Evolutionary conservation across 2,113 vertebrate genomes (phyloP), one percentile per base, ranked within the genome.

Genomic region (Megaceryle maxima): DNA sequence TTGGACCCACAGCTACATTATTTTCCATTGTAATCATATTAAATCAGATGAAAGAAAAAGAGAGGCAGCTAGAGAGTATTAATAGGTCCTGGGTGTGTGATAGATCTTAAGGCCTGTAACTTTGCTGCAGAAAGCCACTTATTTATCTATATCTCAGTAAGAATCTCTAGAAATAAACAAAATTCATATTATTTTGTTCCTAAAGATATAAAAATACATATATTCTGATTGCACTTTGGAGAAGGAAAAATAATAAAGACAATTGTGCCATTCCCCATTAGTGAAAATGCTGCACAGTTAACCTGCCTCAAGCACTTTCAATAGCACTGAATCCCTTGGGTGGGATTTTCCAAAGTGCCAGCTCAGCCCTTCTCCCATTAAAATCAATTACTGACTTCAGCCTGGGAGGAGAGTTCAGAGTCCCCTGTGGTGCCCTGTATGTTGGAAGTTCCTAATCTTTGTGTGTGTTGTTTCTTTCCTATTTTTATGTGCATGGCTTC

Each of bases 301-400:
- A 76, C 90, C 69, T 94, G 88, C 90, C 83, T 83, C 76, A 21
- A 72, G 92, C 88, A 92, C 80, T 95, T 95, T 88, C 72, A 83
- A 2, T 88, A 93, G 81, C 79, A 87, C 57, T n/a, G 64, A 95
- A 90, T 95, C 92, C 95, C 92, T 51, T 90, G 96, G 83, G 95
- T 88, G 83, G 86, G 86, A 94, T 96, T 93, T 96, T 96, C 95
- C 88, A 92, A 83, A 96, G 90, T 82, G 76, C 83, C 88, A 91
- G 81, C 90, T 90, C 80, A 88, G 86, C 57, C 80, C 56, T 57
- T 57, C 62, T 96, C 66, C 83, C 88, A 88, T 93, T 97, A 96
- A 94, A 97, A 94, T 92, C 94, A 90, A 86, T 90, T 88, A 90
- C 66, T 87, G 86, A 92, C 68, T 93, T 93, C 73, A 93, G 64